Evolutionary conservation across 2,113 vertebrate species (phyloP), one percentile per base, ranked within the genome.

Genomic region (Mirounga angustirostris): DNA sequence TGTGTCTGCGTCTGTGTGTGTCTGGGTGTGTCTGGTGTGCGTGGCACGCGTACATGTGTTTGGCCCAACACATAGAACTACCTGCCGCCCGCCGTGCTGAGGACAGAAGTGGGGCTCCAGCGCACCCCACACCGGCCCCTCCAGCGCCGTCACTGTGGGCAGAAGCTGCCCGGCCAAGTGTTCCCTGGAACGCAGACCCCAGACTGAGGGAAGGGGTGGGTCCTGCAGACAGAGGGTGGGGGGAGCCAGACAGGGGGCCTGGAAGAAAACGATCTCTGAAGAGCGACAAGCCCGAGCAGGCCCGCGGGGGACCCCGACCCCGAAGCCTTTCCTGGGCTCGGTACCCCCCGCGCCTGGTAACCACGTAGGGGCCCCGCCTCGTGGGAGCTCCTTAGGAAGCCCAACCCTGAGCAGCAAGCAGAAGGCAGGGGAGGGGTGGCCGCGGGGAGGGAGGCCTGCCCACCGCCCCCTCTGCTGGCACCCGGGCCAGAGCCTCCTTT

Each of bases 221-320:
- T 19, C 28, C 63, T 40, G 5, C 5, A 26, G 43, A 40, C 0
- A 1, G 28, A 26, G 2, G 8, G n/a, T 15, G 1, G 13, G 36
- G 36, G 11, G 40, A 59, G 33, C 33, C 63, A 7, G 28, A 2
- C 0, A 3, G 52, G 18, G 18, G n/a, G 33, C 16, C n/a, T 18
- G 30, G 6, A 58, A 71, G 69, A 74, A 82, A 43, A 58, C 0
- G 5, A 15, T 52, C 18, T 65, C 85, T 56, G n/a, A 89, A 69
- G 65, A 54, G 22, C 1, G 5, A 5, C 33, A 76, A 69, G 19
- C 18, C 78, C n/a, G 10, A 15, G 22, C 74, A 59, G 67, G 40
- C 26, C 30, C n/a, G 0, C 0, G 0, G 18, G 30, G 15, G 18
- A 14, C 16, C 52, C 54, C 30, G 13, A 12, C 2, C 0, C 69